A percentile compares a stretch with the other conserved stretches of the same genome.
These are phyloP conservation scores for Chironomus tentans DNA, from an alignment of 2,888 invertebrate species.

Conservation along the genomic window DNA sequence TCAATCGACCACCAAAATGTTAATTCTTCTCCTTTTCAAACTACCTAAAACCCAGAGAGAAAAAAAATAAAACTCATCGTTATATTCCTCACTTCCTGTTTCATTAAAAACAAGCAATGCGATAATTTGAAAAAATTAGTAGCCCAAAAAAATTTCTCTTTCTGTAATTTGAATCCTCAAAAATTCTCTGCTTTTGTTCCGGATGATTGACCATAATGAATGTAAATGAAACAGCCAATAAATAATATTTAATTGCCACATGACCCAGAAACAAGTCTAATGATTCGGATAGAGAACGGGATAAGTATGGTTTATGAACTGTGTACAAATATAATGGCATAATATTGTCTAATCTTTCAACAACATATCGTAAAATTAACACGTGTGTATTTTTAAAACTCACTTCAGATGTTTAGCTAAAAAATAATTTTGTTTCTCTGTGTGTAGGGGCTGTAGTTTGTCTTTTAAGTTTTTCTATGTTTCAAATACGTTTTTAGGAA, in stretches of 20 bases:
- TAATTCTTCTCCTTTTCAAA: too few relatives aligned
- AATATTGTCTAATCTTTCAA: not conserved
- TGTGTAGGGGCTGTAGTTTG: too few relatives aligned
- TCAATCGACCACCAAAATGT: too few relatives aligned
- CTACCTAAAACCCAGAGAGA: too few relatives aligned
- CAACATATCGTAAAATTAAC: slow-evolving; percentile 10
- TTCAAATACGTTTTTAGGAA: too few relatives aligned
- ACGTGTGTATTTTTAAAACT: not conserved
- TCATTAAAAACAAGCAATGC: not conserved
- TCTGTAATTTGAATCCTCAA: not conserved
- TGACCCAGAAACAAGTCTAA: not conserved
- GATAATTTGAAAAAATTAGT: too few relatives aligned
- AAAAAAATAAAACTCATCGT: too few relatives aligned
- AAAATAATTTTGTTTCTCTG: too few relatives aligned
- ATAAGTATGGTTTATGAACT: not conserved
- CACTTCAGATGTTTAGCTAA: too few relatives aligned
- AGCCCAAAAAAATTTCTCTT: too few relatives aligned
- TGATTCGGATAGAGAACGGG: not conserved
- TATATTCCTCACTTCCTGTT: not conserved
- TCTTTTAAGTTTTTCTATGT: too few relatives aligned
- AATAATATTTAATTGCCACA: not conserved
- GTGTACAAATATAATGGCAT: not conserved
- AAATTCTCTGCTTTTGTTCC: not conserved
- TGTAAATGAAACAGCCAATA: slow-evolving; percentile 6
- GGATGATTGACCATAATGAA: not conserved